Evolutionary conservation across 2,888 invertebrate genomes (phyloP).

Genomic region (Drosophila flavopinicola): DNA sequence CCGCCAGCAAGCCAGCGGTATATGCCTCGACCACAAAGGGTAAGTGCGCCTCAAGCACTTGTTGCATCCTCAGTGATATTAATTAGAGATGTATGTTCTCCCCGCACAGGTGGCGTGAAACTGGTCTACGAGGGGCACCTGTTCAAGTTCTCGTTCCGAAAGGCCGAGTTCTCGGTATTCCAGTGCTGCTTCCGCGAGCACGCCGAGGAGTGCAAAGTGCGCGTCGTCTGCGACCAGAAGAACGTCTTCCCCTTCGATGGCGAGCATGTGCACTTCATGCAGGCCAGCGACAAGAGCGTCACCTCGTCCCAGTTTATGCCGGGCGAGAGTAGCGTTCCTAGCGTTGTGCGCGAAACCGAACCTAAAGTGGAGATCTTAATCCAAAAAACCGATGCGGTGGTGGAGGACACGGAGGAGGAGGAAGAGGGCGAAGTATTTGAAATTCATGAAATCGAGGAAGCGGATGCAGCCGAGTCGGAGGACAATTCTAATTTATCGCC

Average conservation of each 20-base stretch:
- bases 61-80: slow-evolving; percentile 33
- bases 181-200: slow-evolving; percentile 83
- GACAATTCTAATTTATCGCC: slow-evolving; percentile 16
- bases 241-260: slow-evolving; percentile 81
- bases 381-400: slow-evolving; percentile 3
- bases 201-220: slow-evolving; percentile 81
- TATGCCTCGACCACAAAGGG: slow-evolving; percentile 83
- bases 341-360: slow-evolving; percentile 10
- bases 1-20: slow-evolving; percentile 68
- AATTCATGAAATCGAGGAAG: slow-evolving; percentile 58
- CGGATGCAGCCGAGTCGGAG: slow-evolving; percentile 11
- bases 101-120: slow-evolving; percentile 81
- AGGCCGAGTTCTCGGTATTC: slow-evolving; percentile 81
- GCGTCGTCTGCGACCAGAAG: slow-evolving; percentile 81
- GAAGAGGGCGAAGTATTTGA: slow-evolving; percentile 44
- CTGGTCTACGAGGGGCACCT: slow-evolving; percentile 82
- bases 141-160: slow-evolving; percentile 82
- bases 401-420: slow-evolving; percentile 32
- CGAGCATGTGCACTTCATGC: slow-evolving; percentile 82
- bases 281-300: slow-evolving; percentile 82
- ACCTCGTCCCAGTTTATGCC: slow-evolving; percentile 80
- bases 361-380: slow-evolving; percentile 39
- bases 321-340: slow-evolving; percentile 42
- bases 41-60: slow-evolving; percentile 41
- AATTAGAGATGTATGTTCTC: neutral